Evolutionary conservation across 2,888 invertebrate species (phyloP).

Genomic region (Ischnura elegans): DNA sequence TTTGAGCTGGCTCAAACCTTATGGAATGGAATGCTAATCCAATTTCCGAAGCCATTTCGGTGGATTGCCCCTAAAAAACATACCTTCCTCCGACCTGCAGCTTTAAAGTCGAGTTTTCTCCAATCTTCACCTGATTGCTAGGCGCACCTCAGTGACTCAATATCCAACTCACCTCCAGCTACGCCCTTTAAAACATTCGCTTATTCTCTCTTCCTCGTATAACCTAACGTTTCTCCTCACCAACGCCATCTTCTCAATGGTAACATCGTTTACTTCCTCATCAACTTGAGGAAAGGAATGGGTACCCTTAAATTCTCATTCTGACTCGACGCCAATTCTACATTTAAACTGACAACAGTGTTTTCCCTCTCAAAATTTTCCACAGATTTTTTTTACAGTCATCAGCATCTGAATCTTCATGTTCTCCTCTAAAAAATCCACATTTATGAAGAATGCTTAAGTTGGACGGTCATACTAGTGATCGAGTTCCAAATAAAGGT

Average conservation of each 20-base stretch:
- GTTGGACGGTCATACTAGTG: too few species aligned
- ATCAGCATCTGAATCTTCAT: too few species aligned
- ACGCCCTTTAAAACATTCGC: background rate
- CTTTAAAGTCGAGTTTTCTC: background rate
- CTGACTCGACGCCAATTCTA: too few species aligned
- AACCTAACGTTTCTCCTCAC: background rate
- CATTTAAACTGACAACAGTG: too few species aligned
- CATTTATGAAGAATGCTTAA: too few species aligned
- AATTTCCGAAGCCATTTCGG: constrained; percentile 50
- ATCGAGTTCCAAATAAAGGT: too few species aligned
- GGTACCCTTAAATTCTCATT: too few species aligned
- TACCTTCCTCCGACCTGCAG: background rate
- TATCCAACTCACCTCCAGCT: background rate
- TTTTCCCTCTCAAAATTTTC: too few species aligned
- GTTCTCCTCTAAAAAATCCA: too few species aligned
- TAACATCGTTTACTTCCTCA: background rate
- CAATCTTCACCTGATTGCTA: background rate
- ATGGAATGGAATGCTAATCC: constrained; percentile 64
- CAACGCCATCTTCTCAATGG: background rate
- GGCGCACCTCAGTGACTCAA: background rate
- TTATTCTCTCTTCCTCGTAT: background rate
- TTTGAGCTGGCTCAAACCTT: constrained; percentile 40
- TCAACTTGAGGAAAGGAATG: too few species aligned
- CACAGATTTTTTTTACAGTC: too few species aligned
- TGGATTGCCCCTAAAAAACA: background rate